Evolutionary conservation across 1,140 invertebrate genomes (phyloP), one percentile per base, ranked within the genome.

Genomic region (Aleiodes sp.): DNA sequence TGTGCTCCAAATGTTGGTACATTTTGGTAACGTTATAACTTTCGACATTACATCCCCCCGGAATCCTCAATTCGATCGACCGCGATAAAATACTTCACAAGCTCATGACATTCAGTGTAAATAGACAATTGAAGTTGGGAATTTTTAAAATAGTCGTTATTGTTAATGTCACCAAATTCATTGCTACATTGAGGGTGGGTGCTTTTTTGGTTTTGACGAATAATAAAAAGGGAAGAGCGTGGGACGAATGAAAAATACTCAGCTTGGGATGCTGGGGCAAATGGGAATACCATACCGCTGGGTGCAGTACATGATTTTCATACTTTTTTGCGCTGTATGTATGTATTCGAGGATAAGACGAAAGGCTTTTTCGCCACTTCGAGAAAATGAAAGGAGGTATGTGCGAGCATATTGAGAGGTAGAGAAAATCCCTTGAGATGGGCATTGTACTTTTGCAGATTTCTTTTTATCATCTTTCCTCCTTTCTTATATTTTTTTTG

Each of bases 341-440:
- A n/a, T n/a, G n/a, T n/a, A n/a, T n/a, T n/a, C n/a, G n/a, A n/a
- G n/a, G 46, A 52, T 52, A 52, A 52, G 46, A 52, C 46, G 46
- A 24, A 19, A 52, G 19, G 46, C 26, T 52, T 52, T 16, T 9
- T 52, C 46, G 16, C 46, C 21, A 52, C 46, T 52, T 52, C 46
- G 46, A 52, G 46, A 52, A n/a, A 52, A 52, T 52, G 46, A 52
- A 52, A 52, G 39, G 39, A n/a, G 39, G 39, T 43, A 16, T 43
- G 46, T 52, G 46, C 46, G 46, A 24, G 21, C 46, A 52, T 52
- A 52, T 52, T 52, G 46, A 52, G 26, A 52, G 46, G 16, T 52
- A 9, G 46, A 24, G 21, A 24, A n/a, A 52, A 52, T 52, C 46
- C 16, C 46, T 4, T 8, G 46, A 7, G 46, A 52, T 52, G 46